These are phyloP conservation scores for Limosa lapponica DNA, from an alignment of 2,797 vertebrate genomes.

Conservation along the genomic window DNA sequence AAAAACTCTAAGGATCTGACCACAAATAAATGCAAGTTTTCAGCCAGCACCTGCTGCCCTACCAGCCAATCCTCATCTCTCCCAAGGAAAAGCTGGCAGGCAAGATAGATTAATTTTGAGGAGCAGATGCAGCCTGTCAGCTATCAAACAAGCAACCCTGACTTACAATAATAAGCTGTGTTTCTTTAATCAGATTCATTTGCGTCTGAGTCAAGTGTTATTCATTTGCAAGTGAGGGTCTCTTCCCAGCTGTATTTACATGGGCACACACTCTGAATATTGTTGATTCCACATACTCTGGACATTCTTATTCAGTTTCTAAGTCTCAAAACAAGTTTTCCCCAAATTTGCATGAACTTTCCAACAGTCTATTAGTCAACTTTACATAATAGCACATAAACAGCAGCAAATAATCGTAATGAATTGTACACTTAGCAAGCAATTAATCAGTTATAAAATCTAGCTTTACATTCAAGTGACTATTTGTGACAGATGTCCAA, in stretches of 20 bases:
- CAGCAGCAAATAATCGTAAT: neutral
- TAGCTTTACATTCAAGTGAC: neutral
- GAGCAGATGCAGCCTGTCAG: conserved; percentile 50
- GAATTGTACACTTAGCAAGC: neutral
- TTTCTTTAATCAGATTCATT: conserved; percentile 39
- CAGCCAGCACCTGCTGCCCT: conserved; percentile 39
- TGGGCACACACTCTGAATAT: neutral
- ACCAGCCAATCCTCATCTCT: neutral
- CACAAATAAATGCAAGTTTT: conserved; percentile 18
- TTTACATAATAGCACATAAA: neutral
- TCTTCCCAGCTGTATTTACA: conserved; percentile 49
- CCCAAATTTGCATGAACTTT: neutral
- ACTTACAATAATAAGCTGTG: conserved; percentile 5
- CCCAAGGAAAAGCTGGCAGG: conserved; percentile 10
- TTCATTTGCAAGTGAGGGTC: neutral
- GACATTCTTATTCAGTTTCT: neutral
- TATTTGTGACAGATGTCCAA: neutral
- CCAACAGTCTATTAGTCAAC: neutral
- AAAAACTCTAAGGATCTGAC: neutral
- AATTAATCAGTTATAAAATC: neutral
- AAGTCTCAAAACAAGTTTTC: neutral
- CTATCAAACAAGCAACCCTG: conserved; percentile 15
- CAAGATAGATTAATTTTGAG: conserved; percentile 14
- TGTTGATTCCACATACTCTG: neutral
- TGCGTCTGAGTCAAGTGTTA: neutral